Evolutionary conservation across 2,113 vertebrate genomes (phyloP).

Genomic region (Epinephelus moara): DNA sequence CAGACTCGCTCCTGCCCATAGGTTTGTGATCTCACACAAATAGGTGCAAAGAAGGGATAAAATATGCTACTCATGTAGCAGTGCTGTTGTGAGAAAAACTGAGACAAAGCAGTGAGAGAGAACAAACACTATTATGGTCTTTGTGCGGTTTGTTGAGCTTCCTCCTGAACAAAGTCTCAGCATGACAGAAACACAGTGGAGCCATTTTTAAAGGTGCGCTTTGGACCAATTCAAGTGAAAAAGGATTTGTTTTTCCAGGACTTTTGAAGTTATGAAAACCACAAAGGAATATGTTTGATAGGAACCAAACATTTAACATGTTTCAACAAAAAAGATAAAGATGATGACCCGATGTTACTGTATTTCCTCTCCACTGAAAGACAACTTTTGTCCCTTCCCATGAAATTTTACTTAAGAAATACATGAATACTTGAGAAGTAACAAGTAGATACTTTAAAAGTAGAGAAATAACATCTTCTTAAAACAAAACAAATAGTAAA

Average conservation of each 20-base stretch:
- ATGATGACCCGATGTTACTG: background rate
- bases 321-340: background rate
- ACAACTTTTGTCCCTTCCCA: background rate
- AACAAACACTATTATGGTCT: background rate
- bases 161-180: background rate
- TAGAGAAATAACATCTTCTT: background rate
- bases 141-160: background rate
- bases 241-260: background rate
- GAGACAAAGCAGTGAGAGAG: background rate
- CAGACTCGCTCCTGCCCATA: conserved; percentile 20
- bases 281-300: background rate
- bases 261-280: background rate
- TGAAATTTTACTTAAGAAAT: background rate
- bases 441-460: background rate
- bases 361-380: background rate
- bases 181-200: background rate
- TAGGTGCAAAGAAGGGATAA: conserved; percentile 19
- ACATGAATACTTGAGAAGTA: background rate
- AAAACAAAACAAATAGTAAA: background rate
- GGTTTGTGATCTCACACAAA: conserved; percentile 46
- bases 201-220: background rate
- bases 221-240: background rate
- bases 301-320: background rate
- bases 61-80: conserved; percentile 1
- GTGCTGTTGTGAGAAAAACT: background rate